phyloP scores from a whole-genome alignment of 2,888 invertebrate species.

The Drosophila limbata region DNA sequence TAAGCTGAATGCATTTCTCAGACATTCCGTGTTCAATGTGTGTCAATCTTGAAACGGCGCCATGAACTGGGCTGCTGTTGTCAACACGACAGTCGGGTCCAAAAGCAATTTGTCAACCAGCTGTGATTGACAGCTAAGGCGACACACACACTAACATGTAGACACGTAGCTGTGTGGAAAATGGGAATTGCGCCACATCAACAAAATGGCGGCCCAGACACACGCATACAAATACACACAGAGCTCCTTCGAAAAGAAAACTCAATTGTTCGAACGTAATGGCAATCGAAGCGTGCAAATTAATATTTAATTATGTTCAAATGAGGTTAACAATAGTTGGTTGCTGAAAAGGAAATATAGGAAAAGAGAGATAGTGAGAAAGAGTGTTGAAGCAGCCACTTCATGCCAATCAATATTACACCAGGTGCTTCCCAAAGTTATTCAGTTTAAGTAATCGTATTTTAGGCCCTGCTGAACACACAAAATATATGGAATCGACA shows the following conservation, averaged over 20 bases:
- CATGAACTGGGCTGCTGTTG: conserved; percentile 6
- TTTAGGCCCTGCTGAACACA: conserved; percentile 4
- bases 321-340: conserved; percentile 41
- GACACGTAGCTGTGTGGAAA: not conserved
- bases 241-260: conserved; percentile 17
- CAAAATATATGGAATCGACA: not conserved
- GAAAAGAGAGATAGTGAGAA: not conserved
- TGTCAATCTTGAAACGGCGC: conserved; percentile 1
- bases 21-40: conserved; percentile 23
- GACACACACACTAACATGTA: conserved; percentile 32
- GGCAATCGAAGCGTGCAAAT: conserved; percentile 59
- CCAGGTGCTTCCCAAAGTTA: conserved; percentile 5
- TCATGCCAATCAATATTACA: conserved; percentile 35
- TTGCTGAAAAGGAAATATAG: not conserved
- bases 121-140: conserved; percentile 78
- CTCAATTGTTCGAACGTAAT: conserved; percentile 37
- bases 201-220: conserved; percentile 61
- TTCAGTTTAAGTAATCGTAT: not conserved
- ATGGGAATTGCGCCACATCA: conserved; percentile 58
- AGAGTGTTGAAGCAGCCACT: conserved; percentile 6
- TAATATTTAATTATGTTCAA: conserved; percentile 73
- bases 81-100: conserved; percentile 73
- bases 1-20: conserved; percentile 42
- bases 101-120: conserved; percentile 79
- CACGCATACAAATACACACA: not conserved